Evolutionary conservation across 1,140 invertebrate genomes (phyloP).

Genomic region (Eueides isabella): DNA sequence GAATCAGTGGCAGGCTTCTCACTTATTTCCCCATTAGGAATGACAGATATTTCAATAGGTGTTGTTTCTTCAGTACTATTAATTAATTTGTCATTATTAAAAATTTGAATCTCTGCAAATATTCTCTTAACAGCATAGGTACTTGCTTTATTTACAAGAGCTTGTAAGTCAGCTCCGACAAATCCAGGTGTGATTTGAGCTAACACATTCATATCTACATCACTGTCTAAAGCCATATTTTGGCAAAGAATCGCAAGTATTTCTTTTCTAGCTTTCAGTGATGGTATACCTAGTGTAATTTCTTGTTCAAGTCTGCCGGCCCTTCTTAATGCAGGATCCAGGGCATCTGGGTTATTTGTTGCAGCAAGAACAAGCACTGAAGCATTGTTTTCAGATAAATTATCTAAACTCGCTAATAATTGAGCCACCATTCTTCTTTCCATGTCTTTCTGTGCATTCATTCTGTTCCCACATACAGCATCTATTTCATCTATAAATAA

Average conservation of each 20-base stretch:
- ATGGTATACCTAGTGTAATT: slow-evolving; percentile 96
- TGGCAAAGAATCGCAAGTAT: slow-evolving; percentile 89
- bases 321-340: slow-evolving; percentile 96
- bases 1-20: slow-evolving; percentile 55
- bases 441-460: slow-evolving; percentile 96
- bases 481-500: slow-evolving; percentile 98
- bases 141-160: slow-evolving; percentile 93
- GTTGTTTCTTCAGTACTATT: slow-evolving; percentile 40
- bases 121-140: slow-evolving; percentile 90
- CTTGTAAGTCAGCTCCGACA: slow-evolving; percentile 96
- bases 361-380: slow-evolving; percentile 96
- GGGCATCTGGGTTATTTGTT: slow-evolving; percentile 95
- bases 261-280: slow-evolving; percentile 89
- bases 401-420: slow-evolving; percentile 93
- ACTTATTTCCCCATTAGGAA: slow-evolving; percentile 65
- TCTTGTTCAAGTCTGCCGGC: slow-evolving; percentile 97
- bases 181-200: slow-evolving; percentile 96
- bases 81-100: slow-evolving; percentile 45
- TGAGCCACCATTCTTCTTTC: slow-evolving; percentile 97
- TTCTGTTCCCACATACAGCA: slow-evolving; percentile 92
- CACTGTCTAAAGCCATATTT: slow-evolving; percentile 86
- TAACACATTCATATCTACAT: slow-evolving; percentile 88
- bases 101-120: slow-evolving; percentile 61
- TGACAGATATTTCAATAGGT: slow-evolving; percentile 40
- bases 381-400: slow-evolving; percentile 86